These are phyloP conservation scores for Dasyornis broadbenti DNA, from an alignment of 2,113 vertebrate species.

Conservation along the genomic window DNA sequence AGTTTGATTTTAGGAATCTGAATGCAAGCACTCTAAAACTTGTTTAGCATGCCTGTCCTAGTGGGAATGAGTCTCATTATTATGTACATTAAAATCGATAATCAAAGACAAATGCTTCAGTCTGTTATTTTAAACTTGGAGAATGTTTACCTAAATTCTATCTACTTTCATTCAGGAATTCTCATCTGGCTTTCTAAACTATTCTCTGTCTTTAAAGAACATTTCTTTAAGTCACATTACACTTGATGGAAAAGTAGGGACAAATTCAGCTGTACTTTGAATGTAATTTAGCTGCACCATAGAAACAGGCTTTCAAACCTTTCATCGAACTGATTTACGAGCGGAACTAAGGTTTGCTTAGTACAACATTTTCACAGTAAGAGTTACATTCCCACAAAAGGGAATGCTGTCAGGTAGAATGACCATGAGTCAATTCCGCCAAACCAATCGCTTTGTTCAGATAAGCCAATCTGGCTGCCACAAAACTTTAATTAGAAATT, in stretches of 20 bases:
- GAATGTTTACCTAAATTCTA: conserved; percentile 3
- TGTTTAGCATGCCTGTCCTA: background rate
- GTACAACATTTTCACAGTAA: conserved; percentile 41
- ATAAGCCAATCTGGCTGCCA: background rate
- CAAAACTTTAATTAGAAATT: background rate
- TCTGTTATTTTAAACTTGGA: conserved; percentile 15
- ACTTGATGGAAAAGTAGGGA: conserved; percentile 44
- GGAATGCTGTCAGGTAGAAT: conserved; percentile 58
- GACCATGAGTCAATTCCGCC: conserved; percentile 40
- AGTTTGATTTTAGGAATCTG: background rate
- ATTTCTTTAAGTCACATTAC: conserved; percentile 8
- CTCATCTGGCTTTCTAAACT: background rate
- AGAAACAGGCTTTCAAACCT: conserved; percentile 49
- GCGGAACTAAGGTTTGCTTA: conserved; percentile 35
- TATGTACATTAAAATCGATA: conserved; percentile 25
- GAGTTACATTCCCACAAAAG: conserved; percentile 39
- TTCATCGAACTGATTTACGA: conserved; percentile 47
- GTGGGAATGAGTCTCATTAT: background rate
- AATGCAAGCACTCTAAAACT: background rate
- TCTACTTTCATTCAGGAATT: background rate
- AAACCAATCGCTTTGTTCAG: background rate
- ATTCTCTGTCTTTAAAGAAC: background rate
- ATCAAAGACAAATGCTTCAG: conserved; percentile 7
- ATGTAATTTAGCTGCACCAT: conserved; percentile 31
- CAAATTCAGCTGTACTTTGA: conserved; percentile 42